Evolutionary conservation across 2,888 invertebrate genomes (phyloP), one percentile per base, ranked within the genome.

Genomic region (Bedellia somnulentella): DNA sequence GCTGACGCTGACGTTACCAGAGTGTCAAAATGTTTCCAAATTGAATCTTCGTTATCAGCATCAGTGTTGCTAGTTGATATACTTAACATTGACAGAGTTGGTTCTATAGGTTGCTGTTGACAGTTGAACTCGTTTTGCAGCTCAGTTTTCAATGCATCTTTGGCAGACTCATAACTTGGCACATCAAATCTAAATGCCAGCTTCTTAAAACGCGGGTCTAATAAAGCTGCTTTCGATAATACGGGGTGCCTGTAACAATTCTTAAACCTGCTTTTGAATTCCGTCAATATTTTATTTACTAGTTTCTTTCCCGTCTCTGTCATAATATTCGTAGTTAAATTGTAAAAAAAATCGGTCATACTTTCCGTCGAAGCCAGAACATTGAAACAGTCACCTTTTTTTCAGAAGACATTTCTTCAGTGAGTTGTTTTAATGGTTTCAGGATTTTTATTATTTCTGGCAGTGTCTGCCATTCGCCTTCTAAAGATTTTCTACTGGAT

Each of bases 201-300:
- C 35, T 39, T 43, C 33, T 41, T 43, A 37, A 43, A 41, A 32
- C 37, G 36, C 35, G 33, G 37, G 34, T 37, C 40, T 37, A 40
- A 37, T 24, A 38, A 33, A 15, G 35, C 35, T 39, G 39, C 38
- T 37, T 37, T 37, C 28, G 37, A 37, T 32, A 37, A 34, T 15
- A 35, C 36, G 22, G 36, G 39, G 37, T 42, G 42, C 39, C 38
- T 42, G 34, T 40, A 37, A 43, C 38, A 40, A 37, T 42, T 40
- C 29, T 38, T 41, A 13, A 42, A 44, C 15, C 39, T 41, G 32
- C 24, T 39, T 40, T 42, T 41, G 31, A 41, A 44, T 37, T 42
- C 40, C 28, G 28, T 28, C 18, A 28, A 17, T 28, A 15, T 16
- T 17, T 28, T 28, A 28, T 28, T 16, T 3, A 11, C 3, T 11